Conservation (phyloP, 1,140 invertebrate species). For the Leptonema lineaticorne region DNA sequence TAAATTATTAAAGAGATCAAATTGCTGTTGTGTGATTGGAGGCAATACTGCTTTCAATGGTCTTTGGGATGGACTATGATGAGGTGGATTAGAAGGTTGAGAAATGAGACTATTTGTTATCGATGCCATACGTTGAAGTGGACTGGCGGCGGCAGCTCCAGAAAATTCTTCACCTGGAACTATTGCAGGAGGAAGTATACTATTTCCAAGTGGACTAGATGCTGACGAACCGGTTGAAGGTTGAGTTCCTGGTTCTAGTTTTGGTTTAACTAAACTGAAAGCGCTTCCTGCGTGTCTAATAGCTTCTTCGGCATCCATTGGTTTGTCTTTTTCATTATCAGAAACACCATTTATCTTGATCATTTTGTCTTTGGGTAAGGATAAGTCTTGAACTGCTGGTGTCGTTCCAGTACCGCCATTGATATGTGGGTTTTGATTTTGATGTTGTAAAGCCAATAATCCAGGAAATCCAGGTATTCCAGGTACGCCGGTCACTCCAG, state of each 20-base stretch:
- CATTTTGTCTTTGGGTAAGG: slow-evolving; percentile 75
- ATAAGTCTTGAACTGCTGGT: slow-evolving; percentile 79
- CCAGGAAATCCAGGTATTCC: slow-evolving; percentile 54
- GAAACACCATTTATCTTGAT: slow-evolving; percentile 70
- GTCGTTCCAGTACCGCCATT: slow-evolving; percentile 62
- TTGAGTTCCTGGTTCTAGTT: slow-evolving; percentile 70
- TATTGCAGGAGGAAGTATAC: slow-evolving; percentile 77
- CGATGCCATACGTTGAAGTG: slow-evolving; percentile 94
- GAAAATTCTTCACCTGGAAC: slow-evolving; percentile 76
- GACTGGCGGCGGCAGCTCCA: slow-evolving; percentile 78
- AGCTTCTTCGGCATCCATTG: slow-evolving; percentile 64
- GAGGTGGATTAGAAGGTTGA: slow-evolving; percentile 80
- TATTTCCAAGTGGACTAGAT: slow-evolving; percentile 77
- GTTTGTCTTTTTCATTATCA: slow-evolving; percentile 64
- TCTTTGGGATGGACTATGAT: slow-evolving; percentile 77
- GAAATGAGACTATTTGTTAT: slow-evolving; percentile 96
- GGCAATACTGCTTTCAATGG: slow-evolving; percentile 94
- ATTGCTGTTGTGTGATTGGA: slow-evolving; percentile 98
- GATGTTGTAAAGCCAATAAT: slow-evolving; percentile 58
- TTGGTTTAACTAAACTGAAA: slow-evolving; percentile 80
- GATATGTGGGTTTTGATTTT: slow-evolving; percentile 56
- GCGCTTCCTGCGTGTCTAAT: slow-evolving; percentile 81
- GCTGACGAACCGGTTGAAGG: slow-evolving; percentile 66
- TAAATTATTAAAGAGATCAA: slow-evolving; percentile 96
- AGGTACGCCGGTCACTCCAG: slow-evolving; percentile 57